Evolutionary conservation across 2,888 invertebrate genomes (phyloP).

Genomic region (Eledona agricola): DNA sequence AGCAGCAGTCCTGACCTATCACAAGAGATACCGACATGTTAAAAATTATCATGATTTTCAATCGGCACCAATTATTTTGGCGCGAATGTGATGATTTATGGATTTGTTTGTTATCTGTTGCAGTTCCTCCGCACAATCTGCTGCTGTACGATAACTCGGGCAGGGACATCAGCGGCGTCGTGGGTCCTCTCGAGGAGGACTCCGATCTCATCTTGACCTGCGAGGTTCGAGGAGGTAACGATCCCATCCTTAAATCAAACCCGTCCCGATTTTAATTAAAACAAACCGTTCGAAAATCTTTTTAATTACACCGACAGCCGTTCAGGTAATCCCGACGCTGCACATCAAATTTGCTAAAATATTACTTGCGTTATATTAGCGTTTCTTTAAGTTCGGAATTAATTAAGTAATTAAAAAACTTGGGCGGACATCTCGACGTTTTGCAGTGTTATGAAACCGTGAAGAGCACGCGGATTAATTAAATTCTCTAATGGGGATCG

Average conservation of each 20-base stretch:
- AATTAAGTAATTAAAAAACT: conserved; percentile 38
- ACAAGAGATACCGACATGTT: neutral
- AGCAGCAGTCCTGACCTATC: conserved; percentile 1
- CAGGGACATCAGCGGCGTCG: conserved; percentile 78
- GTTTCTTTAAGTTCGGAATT: conserved; percentile 36
- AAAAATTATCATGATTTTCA: neutral
- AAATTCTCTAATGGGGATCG: conserved; percentile 11
- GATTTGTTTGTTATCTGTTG: conserved; percentile 58
- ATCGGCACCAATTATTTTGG: no score
- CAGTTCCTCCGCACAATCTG: conserved; percentile 90
- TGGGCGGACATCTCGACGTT: conserved; percentile 29
- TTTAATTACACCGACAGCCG: conserved; percentile 41
- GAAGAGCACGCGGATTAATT: conserved; percentile 13
- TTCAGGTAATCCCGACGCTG: conserved; percentile 42
- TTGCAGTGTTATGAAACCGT: conserved; percentile 10
- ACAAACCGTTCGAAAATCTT: conserved; percentile 35
- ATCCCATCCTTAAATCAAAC: conserved; percentile 19
- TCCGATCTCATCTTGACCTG: conserved; percentile 83
- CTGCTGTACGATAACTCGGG: conserved; percentile 85
- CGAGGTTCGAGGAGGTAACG: conserved; percentile 86
- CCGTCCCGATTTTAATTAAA: conserved; percentile 34
- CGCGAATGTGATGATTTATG: neutral
- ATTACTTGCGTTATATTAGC: conserved; percentile 37
- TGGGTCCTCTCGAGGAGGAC: conserved; percentile 85
- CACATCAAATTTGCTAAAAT: conserved; percentile 37